Percentiles rank a stretch among this genome's conserved stretches.
phyloP scores from a whole-genome alignment of 1,140 invertebrate species.

The Cheumatopsyche charites region DNA sequence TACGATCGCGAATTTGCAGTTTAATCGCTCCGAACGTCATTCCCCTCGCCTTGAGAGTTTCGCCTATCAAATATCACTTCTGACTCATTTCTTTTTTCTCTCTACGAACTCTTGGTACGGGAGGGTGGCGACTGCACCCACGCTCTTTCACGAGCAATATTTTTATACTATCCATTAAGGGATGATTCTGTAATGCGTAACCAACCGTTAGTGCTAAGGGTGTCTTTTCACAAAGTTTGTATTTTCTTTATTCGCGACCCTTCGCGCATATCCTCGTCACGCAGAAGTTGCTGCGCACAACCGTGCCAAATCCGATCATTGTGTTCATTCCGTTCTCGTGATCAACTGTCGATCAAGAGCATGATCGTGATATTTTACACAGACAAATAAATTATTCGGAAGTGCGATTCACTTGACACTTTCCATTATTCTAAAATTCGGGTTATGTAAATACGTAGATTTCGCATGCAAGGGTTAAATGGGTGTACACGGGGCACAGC shows the following conservation, averaged over 20 bases:
- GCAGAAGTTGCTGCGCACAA: conserved; percentile 27
- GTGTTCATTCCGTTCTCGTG: conserved; percentile 22
- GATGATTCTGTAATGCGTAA: conserved; percentile 28
- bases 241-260: conserved; percentile 12
- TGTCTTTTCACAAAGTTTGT: conserved; percentile 30
- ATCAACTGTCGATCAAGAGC: conserved; percentile 4
- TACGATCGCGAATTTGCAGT: conserved; percentile 7
- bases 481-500: not conserved
- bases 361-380: conserved; percentile 15
- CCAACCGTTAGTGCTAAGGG: conserved; percentile 20
- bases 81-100: not conserved
- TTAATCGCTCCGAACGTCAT: not conserved
- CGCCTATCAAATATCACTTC: not conserved
- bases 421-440: too few species aligned
- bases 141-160: not conserved
- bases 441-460: too few species aligned
- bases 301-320: conserved; percentile 44
- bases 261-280: conserved; percentile 26
- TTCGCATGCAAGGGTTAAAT: not conserved
- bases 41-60: not conserved
- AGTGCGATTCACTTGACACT: not conserved
- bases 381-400: not conserved
- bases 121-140: not conserved
- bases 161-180: conserved; percentile 27
- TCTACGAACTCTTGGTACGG: not conserved